A percentile compares a stretch with the other conserved stretches of the same genome.
These are phyloP conservation scores for Atopsyche davidsoni DNA, from an alignment of 1,140 invertebrate species.

Conservation along the genomic window DNA sequence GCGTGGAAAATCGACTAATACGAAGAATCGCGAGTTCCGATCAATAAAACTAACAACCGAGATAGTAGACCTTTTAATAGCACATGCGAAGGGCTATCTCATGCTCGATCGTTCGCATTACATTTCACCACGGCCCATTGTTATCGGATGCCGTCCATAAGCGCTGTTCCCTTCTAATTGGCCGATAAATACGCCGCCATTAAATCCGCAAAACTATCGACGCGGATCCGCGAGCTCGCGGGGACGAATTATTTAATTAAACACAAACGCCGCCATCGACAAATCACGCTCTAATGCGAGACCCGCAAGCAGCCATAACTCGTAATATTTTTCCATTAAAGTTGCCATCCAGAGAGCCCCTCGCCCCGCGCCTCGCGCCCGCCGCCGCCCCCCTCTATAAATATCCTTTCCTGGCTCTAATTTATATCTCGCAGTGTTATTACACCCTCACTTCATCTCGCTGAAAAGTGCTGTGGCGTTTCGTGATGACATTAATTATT, in stretches of 20 bases:
- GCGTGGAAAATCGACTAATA: too few relatives aligned
- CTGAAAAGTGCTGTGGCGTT: slow-evolving; percentile 4
- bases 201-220: neutral
- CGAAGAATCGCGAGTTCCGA: too few relatives aligned
- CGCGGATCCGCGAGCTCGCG: neutral
- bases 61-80: too few relatives aligned
- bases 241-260: too few relatives aligned
- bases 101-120: too few relatives aligned
- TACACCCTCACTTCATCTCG: slow-evolving; percentile 23
- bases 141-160: too few relatives aligned
- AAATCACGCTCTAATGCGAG: too few relatives aligned
- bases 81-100: too few relatives aligned
- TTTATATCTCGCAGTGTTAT: slow-evolving; percentile 27
- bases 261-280: too few relatives aligned
- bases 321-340: slow-evolving; percentile 12
- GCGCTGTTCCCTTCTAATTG: neutral
- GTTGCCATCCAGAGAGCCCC: neutral
- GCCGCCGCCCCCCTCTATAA: slow-evolving; percentile 9
- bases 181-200: slow-evolving; percentile 3
- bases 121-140: too few relatives aligned
- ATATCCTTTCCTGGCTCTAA: slow-evolving; percentile 24
- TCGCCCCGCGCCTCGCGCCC: neutral
- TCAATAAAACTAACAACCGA: too few relatives aligned
- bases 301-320: too few relatives aligned
- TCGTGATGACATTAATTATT: slow-evolving; percentile 11